Conservation (phyloP, 1,140 invertebrate genomes). For the Caenorhabditis tropicalis region DNA sequence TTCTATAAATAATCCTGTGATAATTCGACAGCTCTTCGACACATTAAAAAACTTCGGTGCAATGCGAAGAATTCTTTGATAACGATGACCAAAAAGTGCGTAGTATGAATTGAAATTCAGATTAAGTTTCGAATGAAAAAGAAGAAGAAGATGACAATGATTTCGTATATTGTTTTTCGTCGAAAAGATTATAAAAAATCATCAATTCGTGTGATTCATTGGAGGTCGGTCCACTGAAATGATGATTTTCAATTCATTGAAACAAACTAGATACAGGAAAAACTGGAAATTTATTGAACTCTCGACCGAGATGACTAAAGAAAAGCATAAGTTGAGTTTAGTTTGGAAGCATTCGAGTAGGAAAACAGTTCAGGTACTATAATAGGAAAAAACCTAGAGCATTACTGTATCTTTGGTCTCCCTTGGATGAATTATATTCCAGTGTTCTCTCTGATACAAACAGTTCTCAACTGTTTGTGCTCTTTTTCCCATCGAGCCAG, state of each 20-base stretch:
- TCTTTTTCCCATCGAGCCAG: neutral
- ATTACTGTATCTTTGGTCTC: too few species aligned
- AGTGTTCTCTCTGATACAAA: too few species aligned
- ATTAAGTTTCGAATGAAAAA: neutral
- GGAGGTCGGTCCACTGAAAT: neutral
- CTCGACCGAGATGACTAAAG: neutral
- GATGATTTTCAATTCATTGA: neutral
- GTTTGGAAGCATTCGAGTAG: too few species aligned
- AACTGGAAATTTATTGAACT: neutral
- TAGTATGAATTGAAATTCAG: neutral
- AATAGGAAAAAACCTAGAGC: too few species aligned
- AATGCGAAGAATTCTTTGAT: conserved; percentile 28
- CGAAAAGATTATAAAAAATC: neutral
- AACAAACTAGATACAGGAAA: neutral
- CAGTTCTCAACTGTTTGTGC: too few species aligned
- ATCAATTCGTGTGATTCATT: neutral
- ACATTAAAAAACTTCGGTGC: conserved; percentile 11
- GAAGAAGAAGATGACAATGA: neutral
- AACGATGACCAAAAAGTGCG: neutral
- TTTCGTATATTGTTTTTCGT: neutral
- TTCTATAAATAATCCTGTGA: conserved; percentile 32
- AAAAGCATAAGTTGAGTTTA: neutral
- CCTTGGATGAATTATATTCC: too few species aligned
- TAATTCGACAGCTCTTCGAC: conserved; percentile 15
- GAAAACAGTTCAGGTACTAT: too few species aligned